phyloP scores from a whole-genome alignment of 2,888 invertebrate species.

The Drosophila mayaguana region DNA sequence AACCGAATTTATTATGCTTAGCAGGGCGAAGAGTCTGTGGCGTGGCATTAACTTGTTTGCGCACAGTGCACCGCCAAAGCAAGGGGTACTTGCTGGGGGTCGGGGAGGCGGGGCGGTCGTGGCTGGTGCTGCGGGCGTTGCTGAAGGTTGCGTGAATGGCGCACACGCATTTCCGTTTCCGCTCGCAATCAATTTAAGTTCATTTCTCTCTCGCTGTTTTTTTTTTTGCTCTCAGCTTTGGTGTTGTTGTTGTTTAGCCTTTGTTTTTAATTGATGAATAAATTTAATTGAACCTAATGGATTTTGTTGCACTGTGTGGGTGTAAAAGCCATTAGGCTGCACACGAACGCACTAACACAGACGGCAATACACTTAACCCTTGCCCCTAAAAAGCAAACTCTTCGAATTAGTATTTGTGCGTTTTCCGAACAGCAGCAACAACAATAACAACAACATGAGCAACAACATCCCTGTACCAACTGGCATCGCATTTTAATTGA shows the following conservation, averaged over 20 bases:
- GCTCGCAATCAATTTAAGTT: conserved; percentile 64
- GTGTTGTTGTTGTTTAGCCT: conserved; percentile 51
- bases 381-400: conserved; percentile 40
- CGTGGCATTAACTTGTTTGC: conserved; percentile 26
- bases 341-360: conserved; percentile 13
- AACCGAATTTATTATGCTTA: conserved; percentile 68
- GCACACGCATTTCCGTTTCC: conserved; percentile 66
- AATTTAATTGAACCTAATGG: conserved; percentile 77
- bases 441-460: not conserved
- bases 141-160: conserved; percentile 32
- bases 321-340: conserved; percentile 59
- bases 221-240: conserved; percentile 39
- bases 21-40: not conserved
- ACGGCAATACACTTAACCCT: conserved; percentile 28
- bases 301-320: conserved; percentile 46
- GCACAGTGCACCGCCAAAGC: conserved; percentile 15
- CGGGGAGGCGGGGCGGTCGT: not conserved
- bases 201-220: conserved; percentile 26
- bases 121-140: not conserved
- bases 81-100: not conserved
- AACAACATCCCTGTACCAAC: conserved; percentile 23
- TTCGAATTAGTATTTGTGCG: conserved; percentile 38
- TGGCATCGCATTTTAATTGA: conserved; percentile 74
- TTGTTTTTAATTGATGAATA: conserved; percentile 75
- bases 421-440: conserved; percentile 9